Evolutionary conservation across 1,140 invertebrate species (phyloP).

Genomic region (Homarus americanus): DNA sequence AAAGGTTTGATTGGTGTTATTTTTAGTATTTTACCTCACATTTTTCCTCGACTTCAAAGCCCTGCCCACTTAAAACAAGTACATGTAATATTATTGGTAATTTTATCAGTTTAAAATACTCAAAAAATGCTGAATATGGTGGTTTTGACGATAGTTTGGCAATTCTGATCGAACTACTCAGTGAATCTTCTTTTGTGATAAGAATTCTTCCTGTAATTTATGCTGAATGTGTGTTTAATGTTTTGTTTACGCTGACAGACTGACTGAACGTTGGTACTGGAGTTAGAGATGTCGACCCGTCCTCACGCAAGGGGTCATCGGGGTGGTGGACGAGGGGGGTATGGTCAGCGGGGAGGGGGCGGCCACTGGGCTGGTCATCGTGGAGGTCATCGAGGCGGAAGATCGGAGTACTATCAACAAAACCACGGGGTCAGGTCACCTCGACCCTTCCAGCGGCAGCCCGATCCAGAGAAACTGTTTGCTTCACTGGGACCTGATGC

Average conservation of each 20-base stretch:
- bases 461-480: conserved; percentile 54
- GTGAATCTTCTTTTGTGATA: neutral
- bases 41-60: no score
- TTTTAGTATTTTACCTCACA: no score
- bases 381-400: conserved; percentile 40
- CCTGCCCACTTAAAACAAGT: neutral
- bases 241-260: no score
- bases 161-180: neutral
- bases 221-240: neutral
- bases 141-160: neutral
- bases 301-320: conserved; percentile 11
- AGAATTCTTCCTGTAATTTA: neutral
- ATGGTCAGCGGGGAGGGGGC: conserved; percentile 18
- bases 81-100: neutral
- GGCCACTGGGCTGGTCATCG: conserved; percentile 35
- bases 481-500: conserved; percentile 61
- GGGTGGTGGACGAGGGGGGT: conserved; percentile 20
- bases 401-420: conserved; percentile 39
- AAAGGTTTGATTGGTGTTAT: neutral
- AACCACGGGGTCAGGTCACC: conserved; percentile 26
- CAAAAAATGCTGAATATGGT: no score
- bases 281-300: conserved; percentile 32
- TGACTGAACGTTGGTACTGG: neutral
- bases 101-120: no score
- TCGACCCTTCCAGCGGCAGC: conserved; percentile 6